These are phyloP conservation scores for Chrosomus eos DNA, from an alignment of 2,797 vertebrate species.

Conservation along the genomic window DNA sequence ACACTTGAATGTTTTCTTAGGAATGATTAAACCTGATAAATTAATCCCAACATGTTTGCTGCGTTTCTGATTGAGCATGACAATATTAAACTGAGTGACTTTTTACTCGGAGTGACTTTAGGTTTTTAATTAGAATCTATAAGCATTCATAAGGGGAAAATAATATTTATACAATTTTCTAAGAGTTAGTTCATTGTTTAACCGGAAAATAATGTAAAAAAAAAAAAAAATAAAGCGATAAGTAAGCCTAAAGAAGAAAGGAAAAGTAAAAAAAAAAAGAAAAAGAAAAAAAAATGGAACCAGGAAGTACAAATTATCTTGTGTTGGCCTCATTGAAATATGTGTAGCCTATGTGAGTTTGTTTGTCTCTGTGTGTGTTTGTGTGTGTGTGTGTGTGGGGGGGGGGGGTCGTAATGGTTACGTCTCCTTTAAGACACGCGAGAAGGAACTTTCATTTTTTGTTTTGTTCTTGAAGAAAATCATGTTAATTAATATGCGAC, in stretches of 20 bases:
- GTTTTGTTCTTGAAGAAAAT: background rate
- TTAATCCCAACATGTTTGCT: background rate
- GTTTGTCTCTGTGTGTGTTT: too few species aligned
- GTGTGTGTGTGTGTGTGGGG: too few species aligned
- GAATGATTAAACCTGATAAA: background rate
- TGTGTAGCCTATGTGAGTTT: too few species aligned
- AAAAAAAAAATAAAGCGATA: background rate
- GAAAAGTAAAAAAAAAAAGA: background rate
- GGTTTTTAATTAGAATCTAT: background rate
- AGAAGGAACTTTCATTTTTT: constrained; percentile 4
- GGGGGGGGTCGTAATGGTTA: background rate
- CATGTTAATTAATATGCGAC: background rate
- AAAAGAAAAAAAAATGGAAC: background rate
- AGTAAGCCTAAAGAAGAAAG: background rate
- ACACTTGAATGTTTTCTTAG: background rate
- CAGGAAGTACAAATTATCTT: background rate
- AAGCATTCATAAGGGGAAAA: background rate
- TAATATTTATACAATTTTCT: background rate
- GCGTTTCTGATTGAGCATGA: background rate
- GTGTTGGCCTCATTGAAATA: background rate
- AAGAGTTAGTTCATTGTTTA: background rate
- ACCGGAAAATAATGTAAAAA: background rate
- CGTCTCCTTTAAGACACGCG: constrained; percentile 21
- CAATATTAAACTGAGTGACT: too few species aligned
- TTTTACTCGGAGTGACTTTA: too few species aligned